Conservation (phyloP, 1,140 invertebrate genomes). For the Ostrea denselamellosa region DNA sequence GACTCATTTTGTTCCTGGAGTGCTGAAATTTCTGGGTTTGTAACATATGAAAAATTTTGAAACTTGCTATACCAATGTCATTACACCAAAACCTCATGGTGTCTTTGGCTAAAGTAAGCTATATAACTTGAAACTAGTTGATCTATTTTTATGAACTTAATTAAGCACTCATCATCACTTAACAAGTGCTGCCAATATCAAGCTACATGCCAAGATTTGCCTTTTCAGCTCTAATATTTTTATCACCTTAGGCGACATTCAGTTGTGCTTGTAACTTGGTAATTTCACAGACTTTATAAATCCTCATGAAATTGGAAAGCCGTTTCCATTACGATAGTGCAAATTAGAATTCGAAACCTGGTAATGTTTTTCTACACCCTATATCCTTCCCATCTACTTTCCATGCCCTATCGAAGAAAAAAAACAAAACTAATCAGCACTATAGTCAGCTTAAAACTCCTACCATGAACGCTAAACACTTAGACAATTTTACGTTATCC, state of each 20-base stretch:
- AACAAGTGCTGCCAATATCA: not conserved
- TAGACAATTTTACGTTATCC: conserved; percentile 2
- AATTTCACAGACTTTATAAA: not conserved
- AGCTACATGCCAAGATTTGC: not conserved
- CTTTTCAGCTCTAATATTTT: not conserved
- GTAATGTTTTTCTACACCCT: not conserved
- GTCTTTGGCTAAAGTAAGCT: no score
- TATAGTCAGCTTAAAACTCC: not conserved
- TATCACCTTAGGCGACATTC: not conserved
- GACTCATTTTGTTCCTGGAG: no score
- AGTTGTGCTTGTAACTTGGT: conserved; percentile 1
- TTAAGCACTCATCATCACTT: no score
- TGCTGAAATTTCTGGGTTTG: no score
- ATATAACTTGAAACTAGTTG: no score
- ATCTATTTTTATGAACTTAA: no score
- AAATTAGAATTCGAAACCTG: not conserved
- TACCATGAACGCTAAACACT: not conserved
- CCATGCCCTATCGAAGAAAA: no score
- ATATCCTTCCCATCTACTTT: not conserved
- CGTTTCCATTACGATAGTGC: not conserved
- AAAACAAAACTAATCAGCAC: not conserved
- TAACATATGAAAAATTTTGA: no score
- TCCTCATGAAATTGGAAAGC: not conserved
- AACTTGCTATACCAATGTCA: no score
- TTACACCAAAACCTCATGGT: no score